Percentiles rank a stretch among this genome's conserved stretches.
Conservation (phyloP, 2,888 invertebrate genomes). For the Furcula furcula region DNA sequence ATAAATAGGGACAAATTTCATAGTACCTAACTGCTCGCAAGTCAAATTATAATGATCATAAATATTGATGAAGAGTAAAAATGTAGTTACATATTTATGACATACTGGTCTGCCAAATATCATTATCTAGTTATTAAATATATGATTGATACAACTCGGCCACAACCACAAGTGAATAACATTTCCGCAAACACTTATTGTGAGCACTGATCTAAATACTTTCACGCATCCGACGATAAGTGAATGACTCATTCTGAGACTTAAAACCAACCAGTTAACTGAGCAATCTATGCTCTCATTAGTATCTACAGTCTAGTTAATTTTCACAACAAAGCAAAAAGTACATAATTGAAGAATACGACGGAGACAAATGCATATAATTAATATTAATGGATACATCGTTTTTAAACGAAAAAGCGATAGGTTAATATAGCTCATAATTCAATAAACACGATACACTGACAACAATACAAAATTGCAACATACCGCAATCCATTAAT, state of each 20-base stretch:
- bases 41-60: too few species aligned
- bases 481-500: slow-evolving; percentile 2
- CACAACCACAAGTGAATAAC: slow-evolving; percentile 41
- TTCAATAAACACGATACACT: neutral
- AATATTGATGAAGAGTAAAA: too few species aligned
- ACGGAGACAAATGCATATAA: too few species aligned
- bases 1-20: too few species aligned
- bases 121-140: too few species aligned
- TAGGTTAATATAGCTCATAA: neutral
- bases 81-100: too few species aligned
- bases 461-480: neutral
- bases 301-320: too few species aligned
- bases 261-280: neutral
- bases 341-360: too few species aligned
- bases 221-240: slow-evolving; percentile 22
- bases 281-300: neutral
- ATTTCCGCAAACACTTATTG: slow-evolving; percentile 32
- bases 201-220: slow-evolving; percentile 28
- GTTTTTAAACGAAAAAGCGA: neutral
- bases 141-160: neutral
- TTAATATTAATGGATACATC: too few species aligned
- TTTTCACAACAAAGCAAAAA: neutral
- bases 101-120: too few species aligned
- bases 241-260: slow-evolving; percentile 6
- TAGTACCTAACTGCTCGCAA: too few species aligned